Percentiles rank a stretch among this genome's conserved stretches.
These are phyloP conservation scores for Delia radicum DNA, from an alignment of 1,140 invertebrate genomes.

Conservation along the genomic window DNA sequence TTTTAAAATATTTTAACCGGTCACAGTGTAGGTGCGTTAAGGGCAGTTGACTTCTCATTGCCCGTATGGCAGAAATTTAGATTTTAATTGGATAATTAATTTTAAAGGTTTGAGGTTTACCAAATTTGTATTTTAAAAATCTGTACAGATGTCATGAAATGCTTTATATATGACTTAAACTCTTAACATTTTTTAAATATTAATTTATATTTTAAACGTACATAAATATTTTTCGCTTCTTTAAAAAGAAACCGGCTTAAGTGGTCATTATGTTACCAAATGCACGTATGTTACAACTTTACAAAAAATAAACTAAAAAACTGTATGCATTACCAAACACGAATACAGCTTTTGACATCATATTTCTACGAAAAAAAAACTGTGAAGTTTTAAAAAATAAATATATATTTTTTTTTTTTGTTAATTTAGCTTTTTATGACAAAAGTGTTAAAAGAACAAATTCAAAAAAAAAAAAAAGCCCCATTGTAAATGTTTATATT, in stretches of 20 bases:
- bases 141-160: no score
- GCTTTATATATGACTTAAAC: no score
- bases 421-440: background rate
- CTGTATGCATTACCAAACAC: background rate
- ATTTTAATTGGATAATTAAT: no score
- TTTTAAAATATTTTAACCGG: no score
- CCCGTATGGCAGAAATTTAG: no score
- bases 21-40: no score
- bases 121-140: no score
- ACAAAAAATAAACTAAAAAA: background rate
- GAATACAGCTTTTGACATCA: background rate
- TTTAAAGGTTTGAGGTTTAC: no score
- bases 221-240: no score
- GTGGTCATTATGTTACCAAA: background rate
- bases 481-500: background rate
- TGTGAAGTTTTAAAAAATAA: background rate
- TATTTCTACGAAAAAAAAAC: background rate
- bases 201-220: no score
- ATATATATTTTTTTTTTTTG: background rate
- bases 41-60: no score
- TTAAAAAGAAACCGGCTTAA: background rate
- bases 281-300: background rate
- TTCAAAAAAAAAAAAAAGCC: background rate
- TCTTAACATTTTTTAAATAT: no score
- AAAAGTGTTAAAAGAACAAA: background rate